phyloP scores from a whole-genome alignment of 1,140 invertebrate genomes.

The Laupala kohalensis region DNA sequence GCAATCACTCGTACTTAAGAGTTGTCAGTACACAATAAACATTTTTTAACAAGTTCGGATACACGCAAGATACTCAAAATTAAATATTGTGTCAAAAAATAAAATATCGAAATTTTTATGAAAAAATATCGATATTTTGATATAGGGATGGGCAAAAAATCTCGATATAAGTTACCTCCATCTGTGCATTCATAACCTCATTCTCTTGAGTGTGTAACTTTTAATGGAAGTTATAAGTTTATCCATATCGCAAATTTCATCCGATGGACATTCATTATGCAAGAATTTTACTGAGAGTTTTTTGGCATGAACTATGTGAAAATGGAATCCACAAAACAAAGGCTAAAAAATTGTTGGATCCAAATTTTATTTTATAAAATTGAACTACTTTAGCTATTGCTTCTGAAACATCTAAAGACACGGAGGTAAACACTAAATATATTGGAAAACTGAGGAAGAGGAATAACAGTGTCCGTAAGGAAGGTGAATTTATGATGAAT shows the following conservation, averaged over 20 bases:
- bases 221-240: conserved; percentile 13
- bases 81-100: no score
- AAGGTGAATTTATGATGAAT: conserved; percentile 32
- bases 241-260: conserved; percentile 5
- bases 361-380: conserved; percentile 8
- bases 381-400: conserved; percentile 13
- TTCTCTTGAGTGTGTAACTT: conserved; percentile 10
- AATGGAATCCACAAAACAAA: not conserved
- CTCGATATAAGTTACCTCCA: conserved; percentile 30
- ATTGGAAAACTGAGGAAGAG: not conserved
- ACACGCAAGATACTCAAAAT: no score
- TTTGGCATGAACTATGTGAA: not conserved
- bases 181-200: conserved; percentile 15
- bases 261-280: conserved; percentile 7
- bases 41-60: no score
- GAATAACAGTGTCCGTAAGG: not conserved
- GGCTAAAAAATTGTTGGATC: not conserved
- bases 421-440: not conserved
- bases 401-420: conserved; percentile 2
- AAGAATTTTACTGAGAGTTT: conserved; percentile 4
- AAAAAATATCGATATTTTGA: no score
- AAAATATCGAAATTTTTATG: no score
- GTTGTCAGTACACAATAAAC: no score
- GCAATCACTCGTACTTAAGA: no score
- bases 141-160: no score